Base-by-base conservation (phyloP, 1,140 invertebrate species). In the Monomorium pharaonis region DNA sequence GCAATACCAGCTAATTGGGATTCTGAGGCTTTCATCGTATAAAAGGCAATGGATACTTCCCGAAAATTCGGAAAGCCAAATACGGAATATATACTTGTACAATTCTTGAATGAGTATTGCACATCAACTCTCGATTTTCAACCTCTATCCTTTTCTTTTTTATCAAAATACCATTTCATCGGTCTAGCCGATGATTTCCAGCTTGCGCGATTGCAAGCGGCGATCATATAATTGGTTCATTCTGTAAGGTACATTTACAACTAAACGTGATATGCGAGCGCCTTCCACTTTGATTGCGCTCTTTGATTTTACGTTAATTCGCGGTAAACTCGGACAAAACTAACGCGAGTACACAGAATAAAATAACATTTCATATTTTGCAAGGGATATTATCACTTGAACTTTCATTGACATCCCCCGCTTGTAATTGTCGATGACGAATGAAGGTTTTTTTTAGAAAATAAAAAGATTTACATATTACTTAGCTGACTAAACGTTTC, bases 261-360 rank as follows among this genome's bases (percentile, higher is more conserved):
- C 75, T 49, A 30, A 58, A 67, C 42, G 42, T 91, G 89, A 91
- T 91, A 91, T 91, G 88, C 84, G 89, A 90, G 85, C 88, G 85
- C 75, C 21, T 33, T 24, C 30, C 44, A 49, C 58, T 90, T 90
- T 90, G 89, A 90, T 90, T 89, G 62, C 85, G 70, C 76, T 89
- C 81, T 90, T 90, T 90, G 88, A 90, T 90, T 89, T 65, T 33
- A 21, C 27, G 4, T 70, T 62, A n/a, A 49, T 56, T 10, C 30
- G 1, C 47, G 14, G 9, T 44, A 30, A 49, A 12, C 3, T 51
- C 42, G 51, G 18, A 49, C 12, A 16, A 56, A 76, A 84, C 21
- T 33, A 54, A 70, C 12, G 30, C 12, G 42, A 37, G 44, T 10
- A 27, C 14, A 47, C 42, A 87, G 37, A 62, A 47, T 42, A 47